Base-by-base conservation (phyloP, 2,888 invertebrate species). In the Rhopalosiphum nymphaeae region DNA sequence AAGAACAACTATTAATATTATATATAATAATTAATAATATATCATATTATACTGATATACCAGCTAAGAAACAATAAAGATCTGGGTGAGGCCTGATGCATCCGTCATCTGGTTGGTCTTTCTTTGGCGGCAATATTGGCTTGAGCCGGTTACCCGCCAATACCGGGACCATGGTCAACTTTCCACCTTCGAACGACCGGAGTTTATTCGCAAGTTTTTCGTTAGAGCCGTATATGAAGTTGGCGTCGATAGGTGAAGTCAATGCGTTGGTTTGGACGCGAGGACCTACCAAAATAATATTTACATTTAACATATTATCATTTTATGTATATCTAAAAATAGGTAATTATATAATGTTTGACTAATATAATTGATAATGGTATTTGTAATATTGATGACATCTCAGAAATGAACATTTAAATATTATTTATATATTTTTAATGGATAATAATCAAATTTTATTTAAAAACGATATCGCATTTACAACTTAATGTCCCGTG, bases 171-270 rank as follows among this genome's bases (percentile, higher is more conserved):
- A 97, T 97, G 95, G 97, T 97, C 94, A 98, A 95, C 26, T 97
- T 96, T 11, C 98, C 98, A 5, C 97, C 96, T 87, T 96, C 96
- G 95, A 97, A 97, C 36, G 97, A 96, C 1, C 98, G 96, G 95
- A 98, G 96, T 3, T 96, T 96, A 0, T 96, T 96, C 0, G 97
- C 97, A 86, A 97, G 97, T 3, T 96, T 96, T 57, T 96, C 96
- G 85, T 97, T 97, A 0, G 97, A 97, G 0, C 98, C 98, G 95
- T 98, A 98, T 92, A 98, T 97, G 95, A 98, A 97, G 0, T 98
- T 98, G 0, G 97, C 97, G 95, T 98, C 98, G 95, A 98, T 96
- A 95, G 97, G 97, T 94, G 98, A 98, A 3, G 98, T 97, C 0
- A 97, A 97, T 96, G 98, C 97, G 95, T 98, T 98, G 96, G 98